phyloP scores from a whole-genome alignment of 2,113 vertebrate species.

The Peromyscus polionotus region DNA sequence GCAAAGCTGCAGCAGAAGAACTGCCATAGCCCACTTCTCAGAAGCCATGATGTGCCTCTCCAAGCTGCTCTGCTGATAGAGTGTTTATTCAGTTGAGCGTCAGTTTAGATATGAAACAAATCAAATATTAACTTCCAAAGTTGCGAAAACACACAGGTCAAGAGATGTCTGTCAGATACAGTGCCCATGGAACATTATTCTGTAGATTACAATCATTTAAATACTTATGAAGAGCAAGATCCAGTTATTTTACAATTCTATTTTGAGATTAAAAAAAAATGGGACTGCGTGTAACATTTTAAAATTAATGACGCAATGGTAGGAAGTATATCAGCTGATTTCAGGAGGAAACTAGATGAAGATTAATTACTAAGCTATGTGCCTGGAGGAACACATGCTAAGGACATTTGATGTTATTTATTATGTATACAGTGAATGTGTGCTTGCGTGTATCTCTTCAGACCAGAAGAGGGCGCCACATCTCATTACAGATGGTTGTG shows the following conservation, averaged over 20 bases:
- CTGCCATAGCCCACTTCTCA: neutral
- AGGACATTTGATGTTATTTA: too few relatives aligned
- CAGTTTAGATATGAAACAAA: neutral
- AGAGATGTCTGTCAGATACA: neutral
- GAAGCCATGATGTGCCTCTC: neutral
- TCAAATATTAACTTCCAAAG: conserved; percentile 67
- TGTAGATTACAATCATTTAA: neutral
- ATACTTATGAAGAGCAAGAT: neutral
- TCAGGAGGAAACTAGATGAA: too few relatives aligned
- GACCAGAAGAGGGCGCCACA: too few relatives aligned
- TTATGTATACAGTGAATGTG: too few relatives aligned
- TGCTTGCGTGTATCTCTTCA: too few relatives aligned
- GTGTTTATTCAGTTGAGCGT: neutral
- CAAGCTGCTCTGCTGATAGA: fast-evolving
- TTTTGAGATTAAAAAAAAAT: neutral
- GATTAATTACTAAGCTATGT: too few relatives aligned
- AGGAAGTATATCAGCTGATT: neutral
- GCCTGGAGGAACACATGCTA: too few relatives aligned
- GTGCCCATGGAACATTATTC: neutral
- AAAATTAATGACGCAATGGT: neutral
- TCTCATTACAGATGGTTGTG: too few relatives aligned
- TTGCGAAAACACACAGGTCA: neutral
- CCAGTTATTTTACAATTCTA: neutral
- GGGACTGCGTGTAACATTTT: neutral
- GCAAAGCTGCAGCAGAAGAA: conserved; percentile 58